Percentiles rank a stretch among this genome's conserved stretches.
Evolutionary conservation across 2,797 vertebrate species (phyloP).

Genomic region (Sciurus carolinensis): DNA sequence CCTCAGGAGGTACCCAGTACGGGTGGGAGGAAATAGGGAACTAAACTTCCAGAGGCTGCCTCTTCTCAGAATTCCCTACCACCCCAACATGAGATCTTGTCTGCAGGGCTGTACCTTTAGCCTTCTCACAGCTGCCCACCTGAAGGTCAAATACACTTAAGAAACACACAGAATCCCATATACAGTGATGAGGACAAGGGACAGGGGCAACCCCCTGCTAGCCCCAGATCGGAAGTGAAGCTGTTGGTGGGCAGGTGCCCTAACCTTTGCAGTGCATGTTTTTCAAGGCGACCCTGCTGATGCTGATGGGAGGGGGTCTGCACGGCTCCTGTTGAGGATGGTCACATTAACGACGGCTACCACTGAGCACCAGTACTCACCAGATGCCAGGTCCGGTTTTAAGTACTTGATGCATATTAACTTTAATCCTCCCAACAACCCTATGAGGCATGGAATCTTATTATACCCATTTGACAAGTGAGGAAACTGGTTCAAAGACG

Average conservation of each 20-base stretch:
- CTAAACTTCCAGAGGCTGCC: not conserved
- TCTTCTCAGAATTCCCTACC: conserved; percentile 19
- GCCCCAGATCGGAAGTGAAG: not conserved
- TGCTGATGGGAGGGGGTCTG: not conserved
- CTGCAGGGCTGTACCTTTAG: not conserved
- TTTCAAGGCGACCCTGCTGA: not conserved
- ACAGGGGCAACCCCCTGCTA: no score
- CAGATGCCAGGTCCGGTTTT: not conserved
- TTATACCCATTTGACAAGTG: conserved; percentile 4
- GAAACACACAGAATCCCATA: not conserved
- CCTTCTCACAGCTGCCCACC: not conserved
- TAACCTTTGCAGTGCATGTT: not conserved
- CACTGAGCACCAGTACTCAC: not conserved
- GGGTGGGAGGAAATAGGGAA: no score
- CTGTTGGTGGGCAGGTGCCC: not conserved
- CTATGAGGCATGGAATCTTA: not conserved
- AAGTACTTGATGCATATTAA: not conserved
- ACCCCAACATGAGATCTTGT: not conserved
- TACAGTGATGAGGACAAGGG: not conserved
- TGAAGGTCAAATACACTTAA: conserved; percentile 41
- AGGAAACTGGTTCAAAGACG: conserved; percentile 34
- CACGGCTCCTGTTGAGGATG: not conserved
- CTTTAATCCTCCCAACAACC: not conserved
- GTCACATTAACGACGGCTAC: not conserved
- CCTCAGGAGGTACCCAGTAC: not conserved